Conservation (phyloP, 2,888 invertebrate species). For the Euphydryas editha region DNA sequence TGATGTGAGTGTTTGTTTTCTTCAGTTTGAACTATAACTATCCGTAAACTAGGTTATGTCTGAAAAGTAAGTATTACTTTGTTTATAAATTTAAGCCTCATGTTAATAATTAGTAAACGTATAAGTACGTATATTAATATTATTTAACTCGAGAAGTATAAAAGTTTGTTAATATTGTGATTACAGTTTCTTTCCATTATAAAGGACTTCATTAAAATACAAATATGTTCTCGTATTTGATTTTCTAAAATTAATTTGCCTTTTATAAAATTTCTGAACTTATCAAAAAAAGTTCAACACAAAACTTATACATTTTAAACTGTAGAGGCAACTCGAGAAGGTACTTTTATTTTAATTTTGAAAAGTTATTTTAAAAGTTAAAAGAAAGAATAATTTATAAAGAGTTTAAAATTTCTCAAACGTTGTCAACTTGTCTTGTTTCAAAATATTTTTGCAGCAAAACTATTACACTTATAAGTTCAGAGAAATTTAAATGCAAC, state of each 20-base stretch:
- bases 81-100: constrained; percentile 2
- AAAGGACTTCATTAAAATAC: too few relatives aligned
- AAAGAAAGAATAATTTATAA: constrained; percentile 46
- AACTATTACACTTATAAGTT: too few relatives aligned
- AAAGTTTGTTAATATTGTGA: too few relatives aligned
- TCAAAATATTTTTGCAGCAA: too few relatives aligned
- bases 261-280: neutral
- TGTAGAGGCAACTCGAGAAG: constrained; percentile 17
- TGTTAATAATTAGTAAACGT: neutral
- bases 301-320: constrained; percentile 20
- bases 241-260: neutral
- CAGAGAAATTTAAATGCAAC: too few relatives aligned
- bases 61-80: constrained; percentile 31
- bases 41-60: constrained; percentile 21
- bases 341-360: constrained; percentile 24
- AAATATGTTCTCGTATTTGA: too few relatives aligned
- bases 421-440: neutral
- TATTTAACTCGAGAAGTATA: neutral
- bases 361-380: constrained; percentile 33
- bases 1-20: neutral
- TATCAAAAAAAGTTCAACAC: neutral
- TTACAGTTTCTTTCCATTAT: too few relatives aligned
- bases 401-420: constrained; percentile 18
- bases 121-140: neutral
- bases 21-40: neutral